Conservation (phyloP, 2,888 invertebrate genomes). For the Anticlea derivata region DNA sequence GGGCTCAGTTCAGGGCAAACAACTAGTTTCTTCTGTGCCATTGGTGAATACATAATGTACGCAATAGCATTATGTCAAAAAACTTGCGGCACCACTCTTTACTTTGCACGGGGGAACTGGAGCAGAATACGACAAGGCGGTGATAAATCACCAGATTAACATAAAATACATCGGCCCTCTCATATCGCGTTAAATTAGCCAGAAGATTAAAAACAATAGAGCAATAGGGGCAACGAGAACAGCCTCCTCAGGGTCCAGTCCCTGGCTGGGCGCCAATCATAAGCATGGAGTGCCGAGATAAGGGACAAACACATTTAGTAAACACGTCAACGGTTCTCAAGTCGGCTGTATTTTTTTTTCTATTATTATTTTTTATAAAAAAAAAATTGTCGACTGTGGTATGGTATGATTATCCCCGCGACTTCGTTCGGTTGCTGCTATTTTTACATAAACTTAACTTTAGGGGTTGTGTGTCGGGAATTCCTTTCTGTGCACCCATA, state of each 20-base stretch:
- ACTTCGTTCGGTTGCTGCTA: too few relatives aligned
- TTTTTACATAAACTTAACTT: too few relatives aligned
- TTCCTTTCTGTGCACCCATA: too few relatives aligned
- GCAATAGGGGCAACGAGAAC: constrained; percentile 59
- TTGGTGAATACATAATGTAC: constrained; percentile 11
- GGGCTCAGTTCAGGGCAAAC: neutral
- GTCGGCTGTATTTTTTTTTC: too few relatives aligned
- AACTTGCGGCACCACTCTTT: constrained; percentile 20
- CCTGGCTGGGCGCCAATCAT: constrained; percentile 58
- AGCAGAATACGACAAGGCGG: constrained; percentile 29
- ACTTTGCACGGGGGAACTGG: constrained; percentile 25
- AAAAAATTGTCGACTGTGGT: too few relatives aligned
- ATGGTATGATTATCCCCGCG: too few relatives aligned
- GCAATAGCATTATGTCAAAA: constrained; percentile 16
- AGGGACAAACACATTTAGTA: constrained; percentile 43
- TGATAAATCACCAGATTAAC: constrained; percentile 39
- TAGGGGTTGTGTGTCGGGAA: too few relatives aligned
- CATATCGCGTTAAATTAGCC: constrained; percentile 45
- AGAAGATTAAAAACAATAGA: constrained; percentile 49
- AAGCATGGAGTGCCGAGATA: constrained; percentile 37
- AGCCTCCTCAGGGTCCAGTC: constrained; percentile 52
- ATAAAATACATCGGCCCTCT: constrained; percentile 38
- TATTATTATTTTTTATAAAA: too few relatives aligned
- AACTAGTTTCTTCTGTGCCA: constrained; percentile 3
- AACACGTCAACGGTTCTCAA: too few relatives aligned